These are phyloP conservation scores for Apamea anceps DNA, from an alignment of 2,888 invertebrate genomes.

Conservation along the genomic window DNA sequence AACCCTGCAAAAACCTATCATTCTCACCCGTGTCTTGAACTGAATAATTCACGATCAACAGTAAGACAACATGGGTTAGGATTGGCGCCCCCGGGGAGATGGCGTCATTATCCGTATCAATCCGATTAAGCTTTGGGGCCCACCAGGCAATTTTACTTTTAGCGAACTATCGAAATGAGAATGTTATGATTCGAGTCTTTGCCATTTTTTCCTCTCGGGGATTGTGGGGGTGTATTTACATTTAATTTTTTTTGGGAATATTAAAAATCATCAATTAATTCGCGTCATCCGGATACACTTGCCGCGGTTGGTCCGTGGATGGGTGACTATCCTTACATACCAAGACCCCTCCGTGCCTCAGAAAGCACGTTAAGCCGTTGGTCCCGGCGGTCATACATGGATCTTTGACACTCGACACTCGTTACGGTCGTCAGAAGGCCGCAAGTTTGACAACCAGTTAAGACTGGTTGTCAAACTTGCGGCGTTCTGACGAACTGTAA, in stretches of 20 bases:
- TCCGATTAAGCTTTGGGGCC: conserved; percentile 57
- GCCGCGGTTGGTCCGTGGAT: too few species aligned
- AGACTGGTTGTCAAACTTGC: too few species aligned
- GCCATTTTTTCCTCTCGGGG: conserved; percentile 2
- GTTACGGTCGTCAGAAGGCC: too few species aligned
- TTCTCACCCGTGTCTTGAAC: conserved; percentile 8
- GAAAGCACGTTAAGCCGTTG: too few species aligned
- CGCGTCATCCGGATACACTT: not conserved
- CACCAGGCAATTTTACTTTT: conserved; percentile 62
- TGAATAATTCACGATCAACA: conserved; percentile 57
- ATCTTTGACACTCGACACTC: too few species aligned
- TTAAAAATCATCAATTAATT: too few species aligned
- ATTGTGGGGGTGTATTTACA: not conserved
- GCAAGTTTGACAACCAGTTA: too few species aligned
- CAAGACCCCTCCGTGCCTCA: too few species aligned
- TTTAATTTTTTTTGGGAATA: conserved; percentile 4
- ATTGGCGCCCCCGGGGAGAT: conserved; percentile 40
- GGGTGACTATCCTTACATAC: too few species aligned
- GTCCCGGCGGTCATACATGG: too few species aligned
- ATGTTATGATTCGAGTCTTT: conserved; percentile 47
- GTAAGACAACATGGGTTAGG: conserved; percentile 52
- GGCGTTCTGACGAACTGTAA: too few species aligned
- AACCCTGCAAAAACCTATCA: conserved; percentile 19
- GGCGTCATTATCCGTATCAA: conserved; percentile 58
- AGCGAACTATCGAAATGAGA: conserved; percentile 42